These are phyloP conservation scores for Dendroctonus ponderosae DNA, from an alignment of 1,140 invertebrate species.

Conservation along the genomic window DNA sequence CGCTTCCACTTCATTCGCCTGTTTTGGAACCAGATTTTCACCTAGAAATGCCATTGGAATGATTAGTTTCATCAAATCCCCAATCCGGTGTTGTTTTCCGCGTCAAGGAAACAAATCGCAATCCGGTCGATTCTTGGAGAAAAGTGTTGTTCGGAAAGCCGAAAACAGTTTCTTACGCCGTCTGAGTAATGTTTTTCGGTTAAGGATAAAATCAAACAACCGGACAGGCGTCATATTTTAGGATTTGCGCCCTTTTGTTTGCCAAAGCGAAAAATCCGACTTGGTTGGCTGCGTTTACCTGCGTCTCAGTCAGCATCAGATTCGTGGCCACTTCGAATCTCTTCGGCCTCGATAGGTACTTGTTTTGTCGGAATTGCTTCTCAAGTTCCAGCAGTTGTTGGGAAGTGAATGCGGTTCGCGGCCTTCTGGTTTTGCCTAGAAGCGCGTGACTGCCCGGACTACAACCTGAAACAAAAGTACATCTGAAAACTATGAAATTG, in stretches of 20 bases:
- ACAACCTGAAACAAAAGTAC: slow-evolving; percentile 46
- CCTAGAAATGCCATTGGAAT: slow-evolving; percentile 57
- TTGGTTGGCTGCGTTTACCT: slow-evolving; percentile 65
- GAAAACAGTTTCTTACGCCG: not conserved
- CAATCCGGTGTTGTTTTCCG: not conserved
- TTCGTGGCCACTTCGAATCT: slow-evolving; percentile 98
- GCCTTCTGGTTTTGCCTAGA: slow-evolving; percentile 91
- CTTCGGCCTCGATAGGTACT: slow-evolving; percentile 97
- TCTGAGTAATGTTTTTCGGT: not conserved
- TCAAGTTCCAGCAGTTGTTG: slow-evolving; percentile 97
- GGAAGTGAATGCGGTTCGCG: slow-evolving; percentile 95
- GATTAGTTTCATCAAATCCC: not conserved
- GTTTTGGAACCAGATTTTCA: slow-evolving; percentile 97
- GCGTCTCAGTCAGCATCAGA: slow-evolving; percentile 96
- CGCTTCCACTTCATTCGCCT: slow-evolving; percentile 94
- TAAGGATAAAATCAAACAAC: not conserved
- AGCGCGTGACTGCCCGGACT: slow-evolving; percentile 64
- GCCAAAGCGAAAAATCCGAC: not conserved
- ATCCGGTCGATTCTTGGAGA: not conserved
- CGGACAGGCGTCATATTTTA: not conserved
- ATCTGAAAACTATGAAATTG: slow-evolving; percentile 9
- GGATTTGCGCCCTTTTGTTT: not conserved
- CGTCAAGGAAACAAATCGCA: not conserved
- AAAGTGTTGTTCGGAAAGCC: not conserved
- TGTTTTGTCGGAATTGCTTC: slow-evolving; percentile 98